Conservation (phyloP, 1,140 invertebrate species). For the Sycobia sp. region DNA sequence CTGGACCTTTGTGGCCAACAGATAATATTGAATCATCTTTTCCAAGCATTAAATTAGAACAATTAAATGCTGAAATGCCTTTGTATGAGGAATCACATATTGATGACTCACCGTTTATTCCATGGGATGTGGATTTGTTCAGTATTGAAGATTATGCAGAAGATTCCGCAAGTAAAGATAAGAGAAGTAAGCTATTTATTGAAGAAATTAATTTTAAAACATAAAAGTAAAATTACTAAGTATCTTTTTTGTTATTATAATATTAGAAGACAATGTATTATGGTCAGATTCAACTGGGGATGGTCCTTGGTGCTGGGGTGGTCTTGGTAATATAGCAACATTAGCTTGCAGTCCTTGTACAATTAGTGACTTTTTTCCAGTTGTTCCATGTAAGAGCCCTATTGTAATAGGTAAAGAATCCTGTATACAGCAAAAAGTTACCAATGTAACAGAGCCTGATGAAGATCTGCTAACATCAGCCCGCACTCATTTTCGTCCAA, state of each 20-base stretch:
- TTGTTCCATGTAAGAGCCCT: constrained; percentile 47
- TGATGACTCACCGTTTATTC: constrained; percentile 54
- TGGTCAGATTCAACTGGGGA: constrained; percentile 54
- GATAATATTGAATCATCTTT: constrained; percentile 47
- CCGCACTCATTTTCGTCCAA: constrained; percentile 78
- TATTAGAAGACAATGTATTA: constrained; percentile 48
- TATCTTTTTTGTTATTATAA: background rate
- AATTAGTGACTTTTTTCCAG: constrained; percentile 46
- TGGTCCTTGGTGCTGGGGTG: constrained; percentile 54
- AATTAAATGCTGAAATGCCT: constrained; percentile 40
- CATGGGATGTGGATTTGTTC: constrained; percentile 55
- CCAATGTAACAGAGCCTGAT: constrained; percentile 58
- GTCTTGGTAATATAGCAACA: constrained; percentile 47
- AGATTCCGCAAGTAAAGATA: constrained; percentile 43
- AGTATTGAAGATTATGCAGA: constrained; percentile 49
- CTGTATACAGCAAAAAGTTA: constrained; percentile 41
- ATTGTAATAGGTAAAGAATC: constrained; percentile 48
- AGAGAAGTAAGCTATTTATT: constrained; percentile 20
- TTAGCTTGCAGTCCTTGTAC: constrained; percentile 46
- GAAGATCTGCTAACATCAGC: constrained; percentile 75
- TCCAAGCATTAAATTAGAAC: constrained; percentile 44
- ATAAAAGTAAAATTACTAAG: background rate
- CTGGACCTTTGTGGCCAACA: constrained; percentile 56
- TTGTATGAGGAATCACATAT: constrained; percentile 46
- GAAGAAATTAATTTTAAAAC: background rate